Base-by-base conservation (phyloP, 2,797 vertebrate genomes). In the Tympanoctomys barrerae region DNA sequence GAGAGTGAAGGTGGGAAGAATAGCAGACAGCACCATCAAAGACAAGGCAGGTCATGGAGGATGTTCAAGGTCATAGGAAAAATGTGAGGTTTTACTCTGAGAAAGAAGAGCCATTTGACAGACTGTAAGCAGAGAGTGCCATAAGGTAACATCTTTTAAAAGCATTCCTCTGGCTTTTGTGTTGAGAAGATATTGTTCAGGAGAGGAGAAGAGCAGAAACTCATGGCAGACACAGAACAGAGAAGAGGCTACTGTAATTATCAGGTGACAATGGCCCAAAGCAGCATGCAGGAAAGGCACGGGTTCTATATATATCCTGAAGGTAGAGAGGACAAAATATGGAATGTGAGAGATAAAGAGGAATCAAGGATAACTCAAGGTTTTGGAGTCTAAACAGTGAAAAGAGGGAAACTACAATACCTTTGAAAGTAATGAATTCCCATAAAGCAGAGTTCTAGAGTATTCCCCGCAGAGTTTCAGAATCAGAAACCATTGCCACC, bases 251-350 rank as follows among this genome's bases (percentile, higher is more conserved):
- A 9, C 19, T 59, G 18, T 36, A 4, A 26, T n/a, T 2, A 21
- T 28, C 33, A 21, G 85, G 22, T 16, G 57, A 57, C 22, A 28
- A 22, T n/a, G 39, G 18, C 73, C 49, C 28, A 31, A 28, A 19
- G 24, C 46, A 0, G 3, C 0, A 14, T 26, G 28, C 5, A n/a
- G 84, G 71, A 26, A 1, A 28, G 12, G 5, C 24, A 1, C 49
- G 6, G 71, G 49, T 42, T 82, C 24, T 49, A 36, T n/a, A 4
- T 71, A 1, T 10, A 13, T 85, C 33, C 70, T 82, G 18, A 33
- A 86, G 31, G n/a, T 61, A 73, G 22, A 66, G 52, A 28, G 54
- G 73, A 75, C 70, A 81, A 64, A 46, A 42, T 33, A 49, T 31
- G 46, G 18, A 28, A 62, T 10, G 5, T 13, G 59, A 83, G 75